phyloP scores from a whole-genome alignment of 1,140 invertebrate genomes.

The Cydia strobilella region DNA sequence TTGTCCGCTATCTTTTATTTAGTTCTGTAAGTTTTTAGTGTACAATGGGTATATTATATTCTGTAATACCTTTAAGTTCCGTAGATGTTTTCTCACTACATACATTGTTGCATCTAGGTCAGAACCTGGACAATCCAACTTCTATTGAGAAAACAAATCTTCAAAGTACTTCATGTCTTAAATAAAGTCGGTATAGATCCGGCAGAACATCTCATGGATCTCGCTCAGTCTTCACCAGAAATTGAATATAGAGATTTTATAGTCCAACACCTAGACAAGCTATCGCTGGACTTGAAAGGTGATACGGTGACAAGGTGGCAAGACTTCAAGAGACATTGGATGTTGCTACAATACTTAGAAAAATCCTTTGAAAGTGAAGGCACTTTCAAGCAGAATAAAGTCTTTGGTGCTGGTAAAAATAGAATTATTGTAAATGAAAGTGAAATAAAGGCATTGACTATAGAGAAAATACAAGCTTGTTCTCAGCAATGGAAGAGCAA shows the following conservation, averaged over 20 bases:
- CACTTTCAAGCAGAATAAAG: conserved; percentile 76
- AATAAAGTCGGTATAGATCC: conserved; percentile 82
- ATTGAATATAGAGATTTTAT: conserved; percentile 82
- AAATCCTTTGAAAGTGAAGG: conserved; percentile 77
- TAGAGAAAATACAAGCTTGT: conserved; percentile 77
- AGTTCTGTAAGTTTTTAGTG: neutral
- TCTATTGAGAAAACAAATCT: conserved; percentile 82
- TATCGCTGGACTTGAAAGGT: conserved; percentile 58
- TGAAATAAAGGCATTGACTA: conserved; percentile 73
- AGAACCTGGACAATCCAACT: conserved; percentile 83
- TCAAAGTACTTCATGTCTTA: conserved; percentile 83
- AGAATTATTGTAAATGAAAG: conserved; percentile 73
- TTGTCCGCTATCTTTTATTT: neutral
- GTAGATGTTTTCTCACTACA: neutral
- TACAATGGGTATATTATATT: neutral
- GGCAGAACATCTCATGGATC: conserved; percentile 78
- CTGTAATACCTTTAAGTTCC: neutral
- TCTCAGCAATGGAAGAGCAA: conserved; percentile 77
- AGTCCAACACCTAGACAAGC: conserved; percentile 80
- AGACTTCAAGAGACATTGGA: conserved; percentile 80
- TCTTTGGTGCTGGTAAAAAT: conserved; percentile 69
- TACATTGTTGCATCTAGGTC: conserved; percentile 69
- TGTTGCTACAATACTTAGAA: conserved; percentile 80
- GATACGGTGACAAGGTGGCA: conserved; percentile 71
- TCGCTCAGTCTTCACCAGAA: conserved; percentile 79